Evolutionary conservation across 1,140 invertebrate genomes (phyloP), one percentile per base, ranked within the genome.

Genomic region (Drosophila santomea): DNA sequence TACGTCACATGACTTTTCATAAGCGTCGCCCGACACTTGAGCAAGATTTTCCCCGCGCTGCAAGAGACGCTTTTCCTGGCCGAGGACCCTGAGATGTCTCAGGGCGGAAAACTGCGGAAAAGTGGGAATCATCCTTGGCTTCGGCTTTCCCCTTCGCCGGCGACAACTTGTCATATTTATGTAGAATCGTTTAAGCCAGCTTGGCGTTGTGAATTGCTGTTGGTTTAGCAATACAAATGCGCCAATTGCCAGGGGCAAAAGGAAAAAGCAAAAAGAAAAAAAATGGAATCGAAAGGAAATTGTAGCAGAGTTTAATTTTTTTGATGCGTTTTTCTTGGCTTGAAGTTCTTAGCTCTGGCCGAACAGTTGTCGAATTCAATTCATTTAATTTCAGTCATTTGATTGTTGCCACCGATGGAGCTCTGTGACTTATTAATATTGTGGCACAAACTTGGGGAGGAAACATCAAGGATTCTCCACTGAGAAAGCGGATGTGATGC

Each of bases 1-100:
- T 88, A 89, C 83, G 83, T 88, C 83, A 72, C 44, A 88, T 88
- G 84, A 89, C 79, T 88, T 88, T 74, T 83, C 84, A 84, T 83
- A 88, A 88, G 83, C 76, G 71, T 51, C 79, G 74, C 64, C 28
- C 28, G 68, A 84, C 83, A 83, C 83, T 88, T 89, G 79, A 78
- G 60, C 51, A 36, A 35, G 52, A 55, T 32, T 54, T 44, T 41
- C 25, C 35, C 47, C 61, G n/a, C 36, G 48, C 51, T 25, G 38
- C 59, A 45, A 36, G 52, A 54, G 71, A 44, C 66, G 60, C 54
- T 67, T 74, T 64, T 43, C 58, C 61, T 59, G 41, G 66, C 74
- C 76, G 69, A 68, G 77, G 68, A 79, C 60, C 60, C n/a, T 17
- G 32, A 20, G 64, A 71, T 71, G 64, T 71, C 68, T 58, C 44